Base-by-base conservation (phyloP, 2,797 vertebrate species). In the Acanthis flammea region DNA sequence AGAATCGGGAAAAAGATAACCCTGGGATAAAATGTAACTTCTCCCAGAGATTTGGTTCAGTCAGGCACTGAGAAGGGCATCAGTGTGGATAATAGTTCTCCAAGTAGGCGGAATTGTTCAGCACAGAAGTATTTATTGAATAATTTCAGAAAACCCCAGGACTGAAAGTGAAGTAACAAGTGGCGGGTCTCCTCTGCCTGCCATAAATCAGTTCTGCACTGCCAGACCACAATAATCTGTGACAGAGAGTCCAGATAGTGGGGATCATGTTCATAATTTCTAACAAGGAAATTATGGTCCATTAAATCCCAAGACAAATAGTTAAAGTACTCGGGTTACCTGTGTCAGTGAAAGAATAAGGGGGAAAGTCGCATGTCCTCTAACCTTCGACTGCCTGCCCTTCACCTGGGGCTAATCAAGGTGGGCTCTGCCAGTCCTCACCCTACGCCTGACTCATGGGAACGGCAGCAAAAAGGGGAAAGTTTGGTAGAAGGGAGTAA, bases 361-460 rank as follows among this genome's bases (percentile, higher is more conserved):
- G 65, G 45, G 4, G 6, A 60, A 63, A 67, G 41, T 1, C 28
- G 7, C 68, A 0, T 2, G 41, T 24, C 25, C 66, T 33, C 47
- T 10, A 12, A 17, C 25, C 1, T 5, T 3, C 3, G 12, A 2
- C 17, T 1, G 22, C 67, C 19, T 3, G 6, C 57, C 37, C 11
- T n/a, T 30, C 73, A 65, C 70, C 72, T 7, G 22, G n/a, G 62
- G 23, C 31, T 1, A 5, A 48, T n/a, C 1, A 47, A 9, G 63
- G 7, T 25, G 33, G 48, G 67, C 42, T 72, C 4, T 8, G 45
- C 60, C 60, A 2, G 68, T 7, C 88, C 78, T 86, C 51, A 37
- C 74, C 44, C 82, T 2, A 2, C 41, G 3, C 2, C n/a, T 0
- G 9, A 4, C 2, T 5, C 7, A 33, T 0, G 25, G 11, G 4